Evolutionary conservation across 2,797 vertebrate species (phyloP).

Genomic region (Thripadectes ignobilis): DNA sequence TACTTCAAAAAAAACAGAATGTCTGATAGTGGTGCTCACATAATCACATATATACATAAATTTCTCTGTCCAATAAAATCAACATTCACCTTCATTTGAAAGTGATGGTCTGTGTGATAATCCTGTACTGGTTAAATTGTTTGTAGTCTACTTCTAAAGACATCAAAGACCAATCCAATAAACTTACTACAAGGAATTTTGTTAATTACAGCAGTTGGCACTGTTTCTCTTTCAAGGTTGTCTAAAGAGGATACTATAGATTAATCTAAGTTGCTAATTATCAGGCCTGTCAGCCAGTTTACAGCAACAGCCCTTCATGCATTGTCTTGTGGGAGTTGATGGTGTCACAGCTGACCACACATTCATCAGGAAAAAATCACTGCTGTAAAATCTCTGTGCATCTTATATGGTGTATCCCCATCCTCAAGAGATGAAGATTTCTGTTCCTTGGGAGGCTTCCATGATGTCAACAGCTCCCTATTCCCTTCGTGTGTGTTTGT

Average conservation of each 20-base stretch:
- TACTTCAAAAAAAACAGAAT: background rate
- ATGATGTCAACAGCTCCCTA: background rate
- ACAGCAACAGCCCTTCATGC: background rate
- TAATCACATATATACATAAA: background rate
- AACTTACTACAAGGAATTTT: background rate
- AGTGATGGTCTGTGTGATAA: background rate
- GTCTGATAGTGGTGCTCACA: background rate
- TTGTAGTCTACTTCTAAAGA: background rate
- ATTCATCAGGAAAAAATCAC: background rate
- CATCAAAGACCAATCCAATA: background rate
- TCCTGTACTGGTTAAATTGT: background rate
- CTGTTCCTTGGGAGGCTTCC: background rate
- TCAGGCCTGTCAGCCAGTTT: background rate
- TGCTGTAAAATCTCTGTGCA: background rate
- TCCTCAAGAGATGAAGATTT: background rate
- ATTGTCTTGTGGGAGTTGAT: background rate
- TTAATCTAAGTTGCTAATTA: background rate
- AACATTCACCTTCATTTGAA: background rate
- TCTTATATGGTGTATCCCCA: fast-evolving
- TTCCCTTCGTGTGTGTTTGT: background rate
- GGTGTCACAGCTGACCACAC: background rate
- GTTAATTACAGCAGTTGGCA: background rate
- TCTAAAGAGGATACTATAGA: background rate
- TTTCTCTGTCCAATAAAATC: background rate
- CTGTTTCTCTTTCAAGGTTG: background rate